Evolutionary conservation across 2,797 vertebrate genomes (phyloP).

Genomic region (Streptopelia turtur): DNA sequence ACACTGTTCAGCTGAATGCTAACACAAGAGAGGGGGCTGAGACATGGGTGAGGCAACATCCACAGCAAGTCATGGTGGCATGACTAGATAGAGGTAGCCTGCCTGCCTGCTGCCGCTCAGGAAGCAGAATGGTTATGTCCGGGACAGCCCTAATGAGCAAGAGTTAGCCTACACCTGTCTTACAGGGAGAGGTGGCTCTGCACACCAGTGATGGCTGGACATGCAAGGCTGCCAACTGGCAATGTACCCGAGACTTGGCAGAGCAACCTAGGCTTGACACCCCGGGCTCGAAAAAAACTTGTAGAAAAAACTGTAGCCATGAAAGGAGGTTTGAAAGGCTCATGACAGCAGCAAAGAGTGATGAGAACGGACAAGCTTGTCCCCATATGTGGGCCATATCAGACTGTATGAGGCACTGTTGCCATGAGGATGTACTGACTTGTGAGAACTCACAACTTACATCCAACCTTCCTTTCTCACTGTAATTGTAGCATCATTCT

Average conservation of each 20-base stretch:
- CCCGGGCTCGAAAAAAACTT: not conserved
- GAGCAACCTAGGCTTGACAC: not conserved
- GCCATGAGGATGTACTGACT: not conserved
- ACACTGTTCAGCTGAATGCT: not conserved
- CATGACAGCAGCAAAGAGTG: not conserved
- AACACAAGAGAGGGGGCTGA: not conserved
- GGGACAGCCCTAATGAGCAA: not conserved
- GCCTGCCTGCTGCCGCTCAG: not conserved
- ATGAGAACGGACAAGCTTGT: not conserved
- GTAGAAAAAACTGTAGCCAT: not conserved
- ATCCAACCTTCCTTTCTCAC: not conserved
- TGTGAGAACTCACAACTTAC: not conserved
- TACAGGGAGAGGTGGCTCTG: not conserved
- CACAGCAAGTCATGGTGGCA: not conserved
- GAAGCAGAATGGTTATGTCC: not conserved
- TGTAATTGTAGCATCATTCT: not conserved
- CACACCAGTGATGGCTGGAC: not conserved
- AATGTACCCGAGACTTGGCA: not conserved
- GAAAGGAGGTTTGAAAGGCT: not conserved
- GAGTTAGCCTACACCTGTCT: not conserved
- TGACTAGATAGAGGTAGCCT: not conserved
- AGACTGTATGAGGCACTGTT: not conserved
- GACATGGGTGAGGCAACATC: not conserved
- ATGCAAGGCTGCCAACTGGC: not conserved
- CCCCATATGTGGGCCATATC: not conserved